These are phyloP conservation scores for Metridium senile DNA, from an alignment of 92 coral and sea anemone genomes.

Conservation along the genomic window DNA sequence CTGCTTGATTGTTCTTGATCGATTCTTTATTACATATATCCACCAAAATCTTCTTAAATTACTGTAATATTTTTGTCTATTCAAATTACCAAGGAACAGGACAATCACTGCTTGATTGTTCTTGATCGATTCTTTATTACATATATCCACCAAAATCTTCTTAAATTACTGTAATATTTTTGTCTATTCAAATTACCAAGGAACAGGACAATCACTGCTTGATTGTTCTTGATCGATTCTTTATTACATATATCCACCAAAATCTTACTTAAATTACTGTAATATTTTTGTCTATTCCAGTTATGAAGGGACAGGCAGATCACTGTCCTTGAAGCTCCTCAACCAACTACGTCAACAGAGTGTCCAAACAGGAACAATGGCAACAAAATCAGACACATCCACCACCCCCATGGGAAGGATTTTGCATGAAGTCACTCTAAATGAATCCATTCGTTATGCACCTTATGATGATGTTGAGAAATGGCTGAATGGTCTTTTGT, in stretches of 20 bases:
- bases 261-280: background rate
- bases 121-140: no score
- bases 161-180: no score
- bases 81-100: no score
- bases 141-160: no score
- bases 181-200: no score
- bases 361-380: conserved; percentile 53
- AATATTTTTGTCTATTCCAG: conserved; percentile 8
- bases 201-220: no score
- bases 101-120: no score
- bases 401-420: conserved; percentile 71
- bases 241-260: background rate
- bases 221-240: no score
- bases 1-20: no score
- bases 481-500: conserved; percentile 84
- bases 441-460: conserved; percentile 94
- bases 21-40: no score
- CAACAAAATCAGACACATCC: conserved; percentile 39
- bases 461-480: conserved; percentile 89
- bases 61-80: no score
- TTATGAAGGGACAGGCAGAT: conserved; percentile 97
- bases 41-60: no score
- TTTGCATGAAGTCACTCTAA: conserved; percentile 76
- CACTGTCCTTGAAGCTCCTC: conserved; percentile 85
- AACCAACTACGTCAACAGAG: conserved; percentile 91